Evolutionary conservation across 2,113 vertebrate genomes (phyloP), one percentile per base, ranked within the genome.

Genomic region (Crocuta crocuta): DNA sequence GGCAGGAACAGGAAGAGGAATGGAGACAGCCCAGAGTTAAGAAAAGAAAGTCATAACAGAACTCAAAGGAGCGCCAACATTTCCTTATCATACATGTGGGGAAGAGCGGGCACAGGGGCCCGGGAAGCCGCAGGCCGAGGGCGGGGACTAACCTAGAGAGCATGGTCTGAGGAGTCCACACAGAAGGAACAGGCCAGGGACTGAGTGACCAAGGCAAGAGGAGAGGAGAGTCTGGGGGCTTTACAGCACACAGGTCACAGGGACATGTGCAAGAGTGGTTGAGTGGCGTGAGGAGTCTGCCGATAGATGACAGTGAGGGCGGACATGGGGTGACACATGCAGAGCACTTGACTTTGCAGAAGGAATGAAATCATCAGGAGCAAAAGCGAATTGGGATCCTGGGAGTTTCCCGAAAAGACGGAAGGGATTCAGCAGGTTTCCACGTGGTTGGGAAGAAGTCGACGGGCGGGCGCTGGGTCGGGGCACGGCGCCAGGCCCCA

Each of bases 401-500:
- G 10, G 24, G 43, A 81, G 85, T 78, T 35, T 94, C 92, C 1
- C n/a, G 76, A 88, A 73, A 70, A 82, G 39, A 31, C 12, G 28
- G 17, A 80, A 68, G 61, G 11, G 26, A 35, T 50, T 61, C 1
- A 0, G 66, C 4, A 55, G 82, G 55, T 55, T 63, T 86, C 43
- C 1, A 15, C 2, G 6, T 9, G 45, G 17, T 23, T 84, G 45
- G 61, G 48, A 79, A 93, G 58, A 80, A 68, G 58, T 43, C 45
- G 28, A 23, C 0, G 1, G 68, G 23, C 48, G 71, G 55, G 45
- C 43, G 16, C 7, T 11, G 19, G 26, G n/a, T 31, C 10, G 24
- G 79, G 53, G 33, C 65, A 4, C 0, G 35, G 16, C 1, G 0
- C 33, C 17, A 28, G 63, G 63, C 16, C 48, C 19, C 2, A 0